Evolutionary conservation across 2,113 vertebrate genomes (phyloP).

Genomic region (Hiodon alosoides): DNA sequence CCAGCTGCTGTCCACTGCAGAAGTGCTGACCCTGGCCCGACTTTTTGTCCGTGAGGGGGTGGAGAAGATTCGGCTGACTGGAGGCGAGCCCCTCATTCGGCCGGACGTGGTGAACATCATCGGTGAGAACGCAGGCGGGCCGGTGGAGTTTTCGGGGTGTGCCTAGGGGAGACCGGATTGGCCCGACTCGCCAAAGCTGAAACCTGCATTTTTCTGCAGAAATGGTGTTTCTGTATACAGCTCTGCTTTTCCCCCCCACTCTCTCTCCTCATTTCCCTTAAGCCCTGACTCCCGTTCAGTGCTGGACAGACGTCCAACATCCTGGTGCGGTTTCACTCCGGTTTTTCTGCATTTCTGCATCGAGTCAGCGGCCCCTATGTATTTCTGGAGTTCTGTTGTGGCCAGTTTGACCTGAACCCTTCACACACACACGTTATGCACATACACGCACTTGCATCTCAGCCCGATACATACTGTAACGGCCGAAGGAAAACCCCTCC

Average conservation of each 20-base stretch:
- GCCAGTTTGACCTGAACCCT: no score
- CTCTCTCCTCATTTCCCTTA: background rate
- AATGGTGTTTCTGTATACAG: background rate
- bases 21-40: slow-evolving; percentile 77
- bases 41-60: slow-evolving; percentile 92
- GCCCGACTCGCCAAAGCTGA: background rate
- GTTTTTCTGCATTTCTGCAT: no score
- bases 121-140: slow-evolving; percentile 57
- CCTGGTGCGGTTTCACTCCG: no score
- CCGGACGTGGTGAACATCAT: slow-evolving; percentile 85
- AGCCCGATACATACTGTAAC: no score
- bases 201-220: background rate
- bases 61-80: slow-evolving; percentile 90
- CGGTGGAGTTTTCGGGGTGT: background rate
- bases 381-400: no score
- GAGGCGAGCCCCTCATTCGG: slow-evolving; percentile 91
- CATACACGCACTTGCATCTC: no score
- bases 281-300: no score
- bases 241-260: background rate
- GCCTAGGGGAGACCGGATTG: no score
- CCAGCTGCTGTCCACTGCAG: slow-evolving; percentile 76
- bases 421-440: no score
- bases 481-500: no score
- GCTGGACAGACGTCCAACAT: no score
- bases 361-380: no score